Base-by-base conservation (phyloP, 2,797 vertebrate species). In the Odontamblyopus rebecca region DNA sequence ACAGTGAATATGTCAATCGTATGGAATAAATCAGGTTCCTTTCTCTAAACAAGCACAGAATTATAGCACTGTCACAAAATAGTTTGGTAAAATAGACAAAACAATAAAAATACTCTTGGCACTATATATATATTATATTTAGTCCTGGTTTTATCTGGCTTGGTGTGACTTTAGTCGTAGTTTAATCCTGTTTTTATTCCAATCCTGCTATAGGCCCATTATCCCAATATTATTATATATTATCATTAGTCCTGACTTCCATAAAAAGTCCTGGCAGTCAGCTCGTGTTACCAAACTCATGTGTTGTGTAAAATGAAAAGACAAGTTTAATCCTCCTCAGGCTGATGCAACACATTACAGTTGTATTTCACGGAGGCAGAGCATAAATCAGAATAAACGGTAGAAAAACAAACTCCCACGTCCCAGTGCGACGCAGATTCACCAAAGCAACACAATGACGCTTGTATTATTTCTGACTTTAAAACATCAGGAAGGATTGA, bases 331-430 rank as follows among this genome's bases (percentile, higher is more conserved):
- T 26, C 26, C 62, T 48, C 26, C 23, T 44, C 9, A 27, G 1
- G 5, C 62, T 64, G 62, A 64, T 26, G 62, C 62, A 64, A 64
- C 62, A 44, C 62, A 64, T 63, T 41, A 61, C 59, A 61, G 29
- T 11, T 5, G 35, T 41, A 48, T 63, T 64, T 64, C 38, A 44
- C 12, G 12, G 38, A 38, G 2, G 62, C 38, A 26, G 12, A 26
- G 23, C 6, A 4, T 2, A 64, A 41, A 64, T 44, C 15, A n/a
- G 44, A 44, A 64, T 29, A 64, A 44, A 64, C 13, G 26, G 62
- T 64, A 26, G 13, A 63, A 63, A 23, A 35, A 38, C 61, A 63
- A 44, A 64, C 62, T 64, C 62, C 38, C 38, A 44, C 62, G 12
- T 38, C n/a, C 12, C 4, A 63, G 62, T 64, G 23, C n/a, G 5